These are phyloP conservation scores for Leptopilina boulardi DNA, from an alignment of 1,140 invertebrate genomes.

Conservation along the genomic window DNA sequence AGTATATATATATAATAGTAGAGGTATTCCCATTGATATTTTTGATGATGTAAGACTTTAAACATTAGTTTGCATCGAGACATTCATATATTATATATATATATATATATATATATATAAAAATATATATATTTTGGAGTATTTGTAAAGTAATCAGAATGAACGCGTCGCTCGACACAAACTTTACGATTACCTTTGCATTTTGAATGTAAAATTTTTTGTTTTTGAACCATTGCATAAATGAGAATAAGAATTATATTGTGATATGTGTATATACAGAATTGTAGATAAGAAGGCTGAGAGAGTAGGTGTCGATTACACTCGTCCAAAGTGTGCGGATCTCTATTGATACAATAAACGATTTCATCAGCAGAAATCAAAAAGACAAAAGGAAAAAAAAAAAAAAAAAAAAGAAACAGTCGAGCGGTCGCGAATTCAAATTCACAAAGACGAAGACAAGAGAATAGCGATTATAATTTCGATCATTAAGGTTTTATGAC, in stretches of 20 bases:
- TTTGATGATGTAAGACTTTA: constrained; percentile 69
- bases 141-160: constrained; percentile 67
- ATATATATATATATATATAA: no score
- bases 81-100: no score
- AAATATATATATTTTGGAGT: constrained; percentile 42
- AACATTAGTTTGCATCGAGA: constrained; percentile 39
- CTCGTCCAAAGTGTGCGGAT: constrained; percentile 27
- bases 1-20: constrained; percentile 66
- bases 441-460: background rate
- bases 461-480: background rate
- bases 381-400: background rate
- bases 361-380: constrained; percentile 27
- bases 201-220: constrained; percentile 35
- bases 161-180: constrained; percentile 34
- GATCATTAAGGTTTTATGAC: background rate
- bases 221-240: background rate
- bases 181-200: constrained; percentile 17
- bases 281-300: constrained; percentile 42
- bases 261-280: constrained; percentile 56
- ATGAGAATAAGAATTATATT: constrained; percentile 45
- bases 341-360: constrained; percentile 22
- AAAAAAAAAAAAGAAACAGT: background rate
- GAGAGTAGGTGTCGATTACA: constrained; percentile 19
- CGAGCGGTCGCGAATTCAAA: constrained; percentile 17
- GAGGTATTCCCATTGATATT: constrained; percentile 71